phyloP scores from a whole-genome alignment of 2,797 vertebrate species.

The Acipenser ruthenus region DNA sequence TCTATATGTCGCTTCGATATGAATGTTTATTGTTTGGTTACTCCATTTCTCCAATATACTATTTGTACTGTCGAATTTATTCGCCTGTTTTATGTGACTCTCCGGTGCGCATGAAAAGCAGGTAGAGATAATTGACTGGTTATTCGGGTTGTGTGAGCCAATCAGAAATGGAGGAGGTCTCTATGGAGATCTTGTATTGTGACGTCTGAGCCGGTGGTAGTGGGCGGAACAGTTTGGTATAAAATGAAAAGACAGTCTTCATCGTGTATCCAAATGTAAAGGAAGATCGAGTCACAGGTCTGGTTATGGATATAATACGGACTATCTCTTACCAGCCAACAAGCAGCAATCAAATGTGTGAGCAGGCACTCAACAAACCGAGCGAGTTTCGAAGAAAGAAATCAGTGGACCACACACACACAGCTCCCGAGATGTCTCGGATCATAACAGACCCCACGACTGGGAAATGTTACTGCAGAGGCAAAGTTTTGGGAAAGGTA shows the following conservation, averaged over 20 bases:
- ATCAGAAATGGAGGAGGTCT: neutral
- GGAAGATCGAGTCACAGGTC: fast-evolving
- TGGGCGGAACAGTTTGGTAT: slow-evolving; percentile 25
- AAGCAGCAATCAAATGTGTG: slow-evolving; percentile 59
- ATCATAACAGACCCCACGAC: slow-evolving; percentile 85
- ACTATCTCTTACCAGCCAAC: slow-evolving; percentile 59
- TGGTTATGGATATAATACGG: slow-evolving; percentile 72
- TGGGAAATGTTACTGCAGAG: slow-evolving; percentile 89
- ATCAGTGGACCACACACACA: slow-evolving; percentile 56
- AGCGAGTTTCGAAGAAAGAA: slow-evolving; percentile 69
- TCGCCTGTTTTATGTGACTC: no score
- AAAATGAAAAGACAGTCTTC: slow-evolving; percentile 26
- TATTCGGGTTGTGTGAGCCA: no score
- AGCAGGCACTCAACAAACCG: slow-evolving; percentile 58
- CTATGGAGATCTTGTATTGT: slow-evolving; percentile 14
- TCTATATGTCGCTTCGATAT: no score
- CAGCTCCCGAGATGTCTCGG: slow-evolving; percentile 73
- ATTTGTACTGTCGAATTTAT: no score
- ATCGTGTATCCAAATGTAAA: neutral
- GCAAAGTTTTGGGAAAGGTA: slow-evolving; percentile 97
- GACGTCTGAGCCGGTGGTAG: slow-evolving; percentile 36
- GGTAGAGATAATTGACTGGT: no score
- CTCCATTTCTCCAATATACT: no score
- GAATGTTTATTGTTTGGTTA: no score
- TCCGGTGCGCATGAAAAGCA: no score